Evolutionary conservation across 2,797 vertebrate genomes (phyloP).

Genomic region (Ceyx erithaca): DNA sequence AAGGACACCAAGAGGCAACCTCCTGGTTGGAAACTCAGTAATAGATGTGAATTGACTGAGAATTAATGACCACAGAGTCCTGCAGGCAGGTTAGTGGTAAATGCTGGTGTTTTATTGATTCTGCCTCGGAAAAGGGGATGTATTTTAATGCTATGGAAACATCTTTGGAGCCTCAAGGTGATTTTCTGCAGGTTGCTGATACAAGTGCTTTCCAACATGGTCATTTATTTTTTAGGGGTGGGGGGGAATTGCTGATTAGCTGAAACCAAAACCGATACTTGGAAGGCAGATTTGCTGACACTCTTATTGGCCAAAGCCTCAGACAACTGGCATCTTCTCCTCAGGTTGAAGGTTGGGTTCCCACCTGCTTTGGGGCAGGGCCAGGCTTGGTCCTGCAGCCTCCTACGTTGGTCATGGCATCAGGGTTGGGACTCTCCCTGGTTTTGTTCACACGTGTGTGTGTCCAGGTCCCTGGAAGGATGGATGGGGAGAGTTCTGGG

Average conservation of each 20-base stretch:
- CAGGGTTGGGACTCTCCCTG: neutral
- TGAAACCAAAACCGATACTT: neutral
- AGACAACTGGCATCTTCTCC: neutral
- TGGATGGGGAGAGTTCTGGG: neutral
- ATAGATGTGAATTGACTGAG: neutral
- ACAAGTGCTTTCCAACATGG: neutral
- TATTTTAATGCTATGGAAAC: neutral
- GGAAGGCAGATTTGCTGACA: neutral
- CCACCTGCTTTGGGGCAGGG: neutral
- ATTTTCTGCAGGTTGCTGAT: neutral
- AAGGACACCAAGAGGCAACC: neutral
- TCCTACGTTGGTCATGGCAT: neutral
- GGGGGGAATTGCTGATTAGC: neutral
- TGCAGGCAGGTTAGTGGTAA: neutral
- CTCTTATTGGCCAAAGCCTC: neutral
- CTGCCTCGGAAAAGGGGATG: neutral
- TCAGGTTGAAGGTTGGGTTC: neutral
- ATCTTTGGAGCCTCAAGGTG: neutral
- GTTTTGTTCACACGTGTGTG: fast-evolving
- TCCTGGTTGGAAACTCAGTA: neutral
- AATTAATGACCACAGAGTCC: neutral
- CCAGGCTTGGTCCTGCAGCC: neutral
- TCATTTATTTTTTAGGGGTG: neutral
- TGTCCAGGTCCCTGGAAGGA: neutral
- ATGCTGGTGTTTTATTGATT: neutral